A percentile compares a stretch with the other conserved stretches of the same genome.
These are phyloP conservation scores for Scaptomyza montana DNA, from an alignment of 1,140 invertebrate genomes.

Conservation along the genomic window DNA sequence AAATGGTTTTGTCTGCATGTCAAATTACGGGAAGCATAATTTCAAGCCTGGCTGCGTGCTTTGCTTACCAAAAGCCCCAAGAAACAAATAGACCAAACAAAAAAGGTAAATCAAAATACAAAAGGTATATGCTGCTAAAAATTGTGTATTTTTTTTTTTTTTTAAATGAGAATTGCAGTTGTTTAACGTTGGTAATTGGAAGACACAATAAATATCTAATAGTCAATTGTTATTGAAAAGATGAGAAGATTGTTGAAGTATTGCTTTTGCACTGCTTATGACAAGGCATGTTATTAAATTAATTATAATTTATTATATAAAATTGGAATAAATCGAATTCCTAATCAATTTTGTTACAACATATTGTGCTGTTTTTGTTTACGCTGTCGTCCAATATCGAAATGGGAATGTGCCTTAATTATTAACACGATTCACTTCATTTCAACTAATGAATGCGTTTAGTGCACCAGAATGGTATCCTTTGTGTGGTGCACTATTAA, in stretches of 20 bases:
- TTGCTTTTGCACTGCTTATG: too few species aligned
- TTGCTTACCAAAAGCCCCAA: constrained; percentile 43
- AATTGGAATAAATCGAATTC: too few species aligned
- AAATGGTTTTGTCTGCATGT: constrained; percentile 82
- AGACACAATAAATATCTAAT: too few species aligned
- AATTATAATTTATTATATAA: not conserved
- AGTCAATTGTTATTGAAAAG: too few species aligned
- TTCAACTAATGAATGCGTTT: constrained; percentile 47
- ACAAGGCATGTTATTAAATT: not conserved
- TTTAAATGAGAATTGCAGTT: not conserved
- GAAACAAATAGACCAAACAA: constrained; percentile 39
- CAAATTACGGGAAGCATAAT: constrained; percentile 82
- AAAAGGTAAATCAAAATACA: constrained; percentile 37
- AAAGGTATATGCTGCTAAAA: constrained; percentile 67
- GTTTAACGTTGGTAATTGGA: too few species aligned
- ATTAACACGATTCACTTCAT: constrained; percentile 22
- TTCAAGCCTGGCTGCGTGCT: constrained; percentile 72
- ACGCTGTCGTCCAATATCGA: not conserved
- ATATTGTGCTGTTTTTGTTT: not conserved
- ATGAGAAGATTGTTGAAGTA: too few species aligned
- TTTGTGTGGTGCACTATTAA: constrained; percentile 64
- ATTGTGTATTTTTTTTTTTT: constrained; percentile 55
- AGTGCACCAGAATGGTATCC: constrained; percentile 37
- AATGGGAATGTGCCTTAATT: constrained; percentile 15
- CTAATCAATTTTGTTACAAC: not conserved